Conservation (phyloP, 2,888 invertebrate genomes). For the Chrysolina haemoptera region DNA sequence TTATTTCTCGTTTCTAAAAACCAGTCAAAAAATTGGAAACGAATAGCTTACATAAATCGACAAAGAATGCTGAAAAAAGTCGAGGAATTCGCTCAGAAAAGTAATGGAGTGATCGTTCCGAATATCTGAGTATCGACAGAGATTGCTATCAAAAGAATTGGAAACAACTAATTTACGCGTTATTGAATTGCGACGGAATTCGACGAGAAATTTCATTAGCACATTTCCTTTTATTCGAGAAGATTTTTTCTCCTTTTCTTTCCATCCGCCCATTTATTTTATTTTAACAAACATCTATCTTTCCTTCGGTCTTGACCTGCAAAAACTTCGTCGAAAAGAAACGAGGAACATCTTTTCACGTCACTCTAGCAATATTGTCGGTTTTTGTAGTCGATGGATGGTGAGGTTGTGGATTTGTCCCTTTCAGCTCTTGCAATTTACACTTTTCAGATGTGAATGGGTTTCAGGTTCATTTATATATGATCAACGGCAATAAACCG, state of each 20-base stretch:
- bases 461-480: neutral
- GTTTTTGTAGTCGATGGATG: constrained; percentile 17
- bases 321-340: constrained; percentile 31
- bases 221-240: constrained; percentile 38
- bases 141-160: constrained; percentile 10
- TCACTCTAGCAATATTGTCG: constrained; percentile 19
- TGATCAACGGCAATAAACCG: no score
- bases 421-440: neutral
- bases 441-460: neutral
- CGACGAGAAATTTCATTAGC: constrained; percentile 47
- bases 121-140: constrained; percentile 28
- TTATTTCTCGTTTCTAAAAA: no score
- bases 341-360: constrained; percentile 33
- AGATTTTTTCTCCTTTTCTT: constrained; percentile 34
- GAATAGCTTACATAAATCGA: neutral
- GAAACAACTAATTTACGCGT: constrained; percentile 7
- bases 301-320: constrained; percentile 42
- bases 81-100: neutral
- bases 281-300: constrained; percentile 52
- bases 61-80: neutral
- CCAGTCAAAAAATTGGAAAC: no score
- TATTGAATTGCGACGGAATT: constrained; percentile 18
- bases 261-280: constrained; percentile 47
- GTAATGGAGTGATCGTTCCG: neutral
- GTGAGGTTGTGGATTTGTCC: neutral